These are phyloP conservation scores for Scleropages formosus DNA, from an alignment of 2,797 vertebrate genomes.

Conservation along the genomic window DNA sequence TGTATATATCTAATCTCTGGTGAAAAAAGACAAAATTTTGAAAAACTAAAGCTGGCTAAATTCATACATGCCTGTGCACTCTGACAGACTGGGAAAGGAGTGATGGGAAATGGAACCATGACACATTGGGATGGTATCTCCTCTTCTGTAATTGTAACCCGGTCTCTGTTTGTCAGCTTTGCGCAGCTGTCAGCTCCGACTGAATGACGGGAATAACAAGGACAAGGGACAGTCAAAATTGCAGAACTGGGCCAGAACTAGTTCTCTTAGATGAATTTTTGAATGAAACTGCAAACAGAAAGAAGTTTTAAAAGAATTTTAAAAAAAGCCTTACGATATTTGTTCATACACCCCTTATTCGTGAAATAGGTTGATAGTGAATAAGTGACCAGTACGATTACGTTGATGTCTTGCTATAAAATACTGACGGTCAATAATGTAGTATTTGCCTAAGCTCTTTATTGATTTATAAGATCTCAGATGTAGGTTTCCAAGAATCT, in stretches of 20 bases:
- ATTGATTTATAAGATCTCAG: neutral
- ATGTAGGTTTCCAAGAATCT: neutral
- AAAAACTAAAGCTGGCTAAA: neutral
- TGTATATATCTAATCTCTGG: conserved; percentile 42
- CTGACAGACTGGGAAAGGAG: neutral
- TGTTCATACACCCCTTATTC: too few relatives aligned
- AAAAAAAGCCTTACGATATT: too few relatives aligned
- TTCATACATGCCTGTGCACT: neutral
- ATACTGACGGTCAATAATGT: neutral
- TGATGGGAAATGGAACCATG: neutral
- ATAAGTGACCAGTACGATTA: neutral
- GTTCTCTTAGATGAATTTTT: too few relatives aligned
- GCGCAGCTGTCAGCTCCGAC: neutral
- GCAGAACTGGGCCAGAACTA: too few relatives aligned
- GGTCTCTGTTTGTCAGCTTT: conserved; percentile 22
- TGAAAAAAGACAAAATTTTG: conserved; percentile 22
- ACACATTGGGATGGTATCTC: conserved; percentile 28
- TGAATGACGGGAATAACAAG: too few relatives aligned
- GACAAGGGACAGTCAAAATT: too few relatives aligned
- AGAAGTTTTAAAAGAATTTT: neutral
- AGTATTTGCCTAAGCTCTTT: neutral
- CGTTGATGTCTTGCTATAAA: neutral
- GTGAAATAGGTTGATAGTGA: neutral
- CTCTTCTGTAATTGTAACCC: conserved; percentile 39
- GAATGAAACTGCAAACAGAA: neutral